These are phyloP conservation scores for Tineola bisselliella DNA, from an alignment of 2,888 invertebrate species.

Conservation along the genomic window DNA sequence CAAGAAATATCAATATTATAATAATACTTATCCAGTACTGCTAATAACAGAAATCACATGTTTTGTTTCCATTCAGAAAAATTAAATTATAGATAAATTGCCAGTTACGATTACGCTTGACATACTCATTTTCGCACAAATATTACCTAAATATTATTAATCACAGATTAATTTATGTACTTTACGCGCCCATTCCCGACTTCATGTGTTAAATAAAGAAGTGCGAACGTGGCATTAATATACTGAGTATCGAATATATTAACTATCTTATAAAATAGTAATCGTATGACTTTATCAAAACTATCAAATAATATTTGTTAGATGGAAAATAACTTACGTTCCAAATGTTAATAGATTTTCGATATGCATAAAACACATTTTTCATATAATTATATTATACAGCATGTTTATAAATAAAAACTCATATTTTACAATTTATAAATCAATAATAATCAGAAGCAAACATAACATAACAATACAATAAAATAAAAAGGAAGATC, in stretches of 20 bases:
- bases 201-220: not conserved
- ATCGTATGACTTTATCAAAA: not conserved
- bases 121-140: conserved; percentile 28
- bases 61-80: conserved; percentile 42
- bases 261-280: not conserved
- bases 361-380: conserved; percentile 45
- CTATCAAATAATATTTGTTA: not conserved
- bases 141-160: conserved; percentile 52
- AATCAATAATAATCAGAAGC: conserved; percentile 33
- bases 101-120: conserved; percentile 8
- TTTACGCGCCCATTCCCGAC: conserved; percentile 23
- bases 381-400: conserved; percentile 45
- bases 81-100: conserved; percentile 5
- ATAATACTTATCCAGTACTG: conserved; percentile 60
- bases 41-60: conserved; percentile 51
- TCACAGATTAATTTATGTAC: conserved; percentile 63
- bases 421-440: conserved; percentile 18
- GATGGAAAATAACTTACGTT: not conserved
- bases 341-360: conserved; percentile 23
- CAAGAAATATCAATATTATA: conserved; percentile 62
- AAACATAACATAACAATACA: conserved; percentile 54
- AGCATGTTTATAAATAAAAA: conserved; percentile 20
- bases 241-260: conserved; percentile 8
- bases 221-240: conserved; percentile 1
- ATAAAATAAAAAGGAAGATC: conserved; percentile 28